Evolutionary conservation across 2,888 invertebrate species (phyloP), one percentile per base, ranked within the genome.

Genomic region (Xylophagus ater): DNA sequence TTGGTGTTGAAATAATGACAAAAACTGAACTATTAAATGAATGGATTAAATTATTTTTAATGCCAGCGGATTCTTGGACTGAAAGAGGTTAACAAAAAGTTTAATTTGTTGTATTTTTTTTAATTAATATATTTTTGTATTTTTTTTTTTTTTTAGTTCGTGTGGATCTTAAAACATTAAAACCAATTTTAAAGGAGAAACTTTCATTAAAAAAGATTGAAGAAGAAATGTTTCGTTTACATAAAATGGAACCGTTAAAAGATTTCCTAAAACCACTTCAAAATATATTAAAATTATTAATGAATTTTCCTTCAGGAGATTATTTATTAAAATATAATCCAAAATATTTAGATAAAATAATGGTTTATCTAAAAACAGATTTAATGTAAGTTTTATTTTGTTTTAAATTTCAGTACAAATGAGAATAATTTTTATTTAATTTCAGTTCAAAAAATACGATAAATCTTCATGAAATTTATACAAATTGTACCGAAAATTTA

Each of bases 1-100:
- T 44, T 41, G 54, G 54, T 9, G 47, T 42, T 9, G 53, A 54
- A 43, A 21, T 41, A 17, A 49, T 48, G 37, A 49, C 49, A 2
- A 41, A 41, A 18, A 35, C 33, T 5, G 52, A 52, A 37, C 32
- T 49, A 15, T 44, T 50, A 5, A 32, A 40, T 4, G 50, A 53
- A 40, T 53, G 52, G 52, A 37, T 47, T 10, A 33, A 33, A 9
- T 41, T 48, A 19, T 40, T 43, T 19, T 47, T 54, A 20, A 32
- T 37, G 18, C 46, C 47, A 2, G 19, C 48, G 1, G 23, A 45
- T 19, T 49, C 52, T n/a, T 34, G 41, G 15, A 41, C 50, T 2
- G 15, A 49, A 24, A 31, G 52, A 48, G 47, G 51, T 49, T 37
- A 7, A n/a, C n/a, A n/a, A n/a, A n/a, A n/a, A n/a, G n/a, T n/a